phyloP scores from a whole-genome alignment of 2,797 vertebrate genomes.

The Hypotaenidia okinawae region DNA sequence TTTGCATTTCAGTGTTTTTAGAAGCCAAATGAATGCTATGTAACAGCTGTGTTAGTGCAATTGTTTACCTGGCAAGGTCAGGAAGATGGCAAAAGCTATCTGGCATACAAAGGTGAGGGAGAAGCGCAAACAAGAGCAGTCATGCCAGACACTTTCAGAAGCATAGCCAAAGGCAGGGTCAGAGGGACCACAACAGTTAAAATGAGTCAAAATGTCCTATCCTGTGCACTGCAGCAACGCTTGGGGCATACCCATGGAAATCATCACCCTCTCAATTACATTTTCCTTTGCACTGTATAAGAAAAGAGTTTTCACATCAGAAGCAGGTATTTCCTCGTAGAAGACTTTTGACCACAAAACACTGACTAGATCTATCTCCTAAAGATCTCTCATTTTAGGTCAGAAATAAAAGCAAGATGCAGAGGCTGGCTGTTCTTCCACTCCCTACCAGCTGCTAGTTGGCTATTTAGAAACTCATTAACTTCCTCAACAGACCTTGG shows the following conservation, averaged over 20 bases:
- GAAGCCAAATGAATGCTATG: background rate
- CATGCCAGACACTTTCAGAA: background rate
- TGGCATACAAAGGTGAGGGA: background rate
- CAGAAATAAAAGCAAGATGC: background rate
- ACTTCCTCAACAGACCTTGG: conserved; percentile 44
- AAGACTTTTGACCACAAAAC: background rate
- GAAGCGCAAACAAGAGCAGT: conserved; percentile 12
- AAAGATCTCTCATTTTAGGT: background rate
- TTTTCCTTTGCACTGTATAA: background rate
- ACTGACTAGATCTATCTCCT: background rate
- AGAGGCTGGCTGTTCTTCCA: background rate
- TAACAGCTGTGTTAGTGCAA: conserved; percentile 11
- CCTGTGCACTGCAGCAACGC: background rate
- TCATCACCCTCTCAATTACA: background rate
- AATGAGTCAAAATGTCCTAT: background rate
- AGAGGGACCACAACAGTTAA: background rate
- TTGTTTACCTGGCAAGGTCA: background rate
- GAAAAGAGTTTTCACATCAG: background rate
- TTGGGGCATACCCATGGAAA: background rate
- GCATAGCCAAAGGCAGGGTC: background rate
- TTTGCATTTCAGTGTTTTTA: background rate
- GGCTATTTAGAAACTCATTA: conserved; percentile 59
- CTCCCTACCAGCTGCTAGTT: background rate
- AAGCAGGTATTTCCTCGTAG: background rate
- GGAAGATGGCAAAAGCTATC: conserved; percentile 29